Base-by-base conservation (phyloP, 2,113 vertebrate species). In the Tamias sibiricus region DNA sequence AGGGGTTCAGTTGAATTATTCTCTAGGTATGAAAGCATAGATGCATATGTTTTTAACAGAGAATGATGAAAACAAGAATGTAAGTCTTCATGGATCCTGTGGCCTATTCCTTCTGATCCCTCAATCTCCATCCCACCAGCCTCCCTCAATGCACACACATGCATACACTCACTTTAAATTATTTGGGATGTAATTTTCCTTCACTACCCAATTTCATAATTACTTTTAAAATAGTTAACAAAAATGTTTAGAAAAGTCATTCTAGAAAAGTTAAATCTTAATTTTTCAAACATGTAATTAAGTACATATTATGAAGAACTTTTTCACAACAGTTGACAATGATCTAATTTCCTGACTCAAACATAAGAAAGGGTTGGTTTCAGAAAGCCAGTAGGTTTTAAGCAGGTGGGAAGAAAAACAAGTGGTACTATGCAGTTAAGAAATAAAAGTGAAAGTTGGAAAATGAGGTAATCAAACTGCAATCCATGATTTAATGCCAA, bases 261-360 rank as follows among this genome's bases (percentile, higher is more conserved):
- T 91, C 16, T 54, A 71, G 26, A 87, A 94, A 92, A 69, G 49
- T 40, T 75, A 89, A 90, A 37, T 32, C 72, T 12, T 44, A 95
- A 26, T 28, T 59, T 94, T 86, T 37, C 30, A 83, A 71, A 66
- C 10, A 47, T 20, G 2, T 52, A 66, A 59, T 42, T n/a, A 91
- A 80, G 10, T 82, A 62, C 42, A 75, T n/a, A 52, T 7, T 81
- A 64, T 66, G 22, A 71, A 54, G 47, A 87, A 42, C 6, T 42
- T 94, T 88, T 54, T 49, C 79, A 71, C 7, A 82, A 6, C 1
- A 91, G 10, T 24, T 16, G 7, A 6, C 72, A 64, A 82, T 28
- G 20, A 54, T 28, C 13, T 42, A 26, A 74, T 81, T 54, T 12
- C 17, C 30, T 47, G 35, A 35, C 35, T 71, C 24, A n/a, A 47